phyloP scores from a whole-genome alignment of 2,888 invertebrate species.

The Synergus umbraculus region DNA sequence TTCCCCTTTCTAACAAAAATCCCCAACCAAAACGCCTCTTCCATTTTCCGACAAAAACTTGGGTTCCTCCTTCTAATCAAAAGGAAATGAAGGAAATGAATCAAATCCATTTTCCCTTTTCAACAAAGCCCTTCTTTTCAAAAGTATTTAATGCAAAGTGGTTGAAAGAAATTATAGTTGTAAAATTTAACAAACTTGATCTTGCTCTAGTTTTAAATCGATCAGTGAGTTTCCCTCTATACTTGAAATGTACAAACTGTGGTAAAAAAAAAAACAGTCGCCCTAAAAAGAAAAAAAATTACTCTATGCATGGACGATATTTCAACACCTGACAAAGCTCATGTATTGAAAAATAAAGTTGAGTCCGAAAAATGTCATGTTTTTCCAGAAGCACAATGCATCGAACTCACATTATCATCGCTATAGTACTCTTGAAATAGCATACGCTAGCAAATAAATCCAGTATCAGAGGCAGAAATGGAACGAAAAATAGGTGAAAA shows the following conservation, averaged over 20 bases:
- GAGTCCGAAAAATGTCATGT: background rate
- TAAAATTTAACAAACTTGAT: no score
- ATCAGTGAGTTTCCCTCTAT: no score
- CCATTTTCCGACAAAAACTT: no score
- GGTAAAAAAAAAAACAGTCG: background rate
- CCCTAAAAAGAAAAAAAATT: constrained; percentile 22
- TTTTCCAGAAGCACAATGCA: background rate
- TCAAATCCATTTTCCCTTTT: no score
- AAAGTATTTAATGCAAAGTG: no score
- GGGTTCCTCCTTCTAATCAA: no score
- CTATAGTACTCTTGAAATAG: background rate
- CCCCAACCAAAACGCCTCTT: no score
- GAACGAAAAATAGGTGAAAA: background rate
- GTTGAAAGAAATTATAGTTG: no score
- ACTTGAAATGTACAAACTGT: background rate
- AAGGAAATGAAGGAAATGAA: no score
- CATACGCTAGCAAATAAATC: constrained; percentile 7
- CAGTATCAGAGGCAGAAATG: background rate
- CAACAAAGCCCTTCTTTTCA: no score
- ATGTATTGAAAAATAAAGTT: background rate
- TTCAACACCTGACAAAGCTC: background rate
- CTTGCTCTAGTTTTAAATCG: no score
- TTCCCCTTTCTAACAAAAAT: no score
- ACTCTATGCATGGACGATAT: background rate
- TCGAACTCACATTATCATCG: background rate